Conservation (phyloP, 2,888 invertebrate species). For the Ganaspis brasiliensis region DNA sequence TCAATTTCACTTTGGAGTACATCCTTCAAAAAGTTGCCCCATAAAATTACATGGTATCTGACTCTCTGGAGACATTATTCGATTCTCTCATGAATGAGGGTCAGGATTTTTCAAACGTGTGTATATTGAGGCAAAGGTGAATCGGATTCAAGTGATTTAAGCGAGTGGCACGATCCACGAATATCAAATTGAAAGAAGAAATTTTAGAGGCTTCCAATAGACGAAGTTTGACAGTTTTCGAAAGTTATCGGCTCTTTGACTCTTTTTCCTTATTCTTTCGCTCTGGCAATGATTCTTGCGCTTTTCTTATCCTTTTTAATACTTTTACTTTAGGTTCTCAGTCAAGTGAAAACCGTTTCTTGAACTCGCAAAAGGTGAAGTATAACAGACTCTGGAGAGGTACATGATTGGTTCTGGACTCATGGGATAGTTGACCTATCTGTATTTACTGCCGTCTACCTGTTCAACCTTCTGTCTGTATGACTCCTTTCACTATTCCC, state of each 20-base stretch:
- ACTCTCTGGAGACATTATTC: conserved; percentile 25
- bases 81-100: conserved; percentile 21
- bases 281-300: conserved; percentile 19
- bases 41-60: conserved; percentile 55
- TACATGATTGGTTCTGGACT: conserved; percentile 50
- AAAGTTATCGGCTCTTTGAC: conserved; percentile 14
- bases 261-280: conserved; percentile 8
- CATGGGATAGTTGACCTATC: conserved; percentile 35
- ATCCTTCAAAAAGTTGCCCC: conserved; percentile 62
- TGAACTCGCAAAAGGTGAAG: conserved; percentile 8
- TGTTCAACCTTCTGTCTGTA: background rate
- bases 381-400: conserved; percentile 16
- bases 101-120: conserved; percentile 11
- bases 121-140: conserved; percentile 9
- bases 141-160: conserved; percentile 62
- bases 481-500: conserved; percentile 9
- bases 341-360: conserved; percentile 20
- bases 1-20: conserved; percentile 56
- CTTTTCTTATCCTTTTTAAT: background rate
- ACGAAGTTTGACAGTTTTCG: conserved; percentile 32
- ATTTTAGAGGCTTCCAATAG: conserved; percentile 38
- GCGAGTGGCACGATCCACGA: conserved; percentile 65
- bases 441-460: conserved; percentile 3
- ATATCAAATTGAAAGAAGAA: conserved; percentile 71
- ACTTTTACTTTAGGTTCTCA: background rate